Evolutionary conservation across 2,113 vertebrate genomes (phyloP).

Genomic region (Ascaphus truei): DNA sequence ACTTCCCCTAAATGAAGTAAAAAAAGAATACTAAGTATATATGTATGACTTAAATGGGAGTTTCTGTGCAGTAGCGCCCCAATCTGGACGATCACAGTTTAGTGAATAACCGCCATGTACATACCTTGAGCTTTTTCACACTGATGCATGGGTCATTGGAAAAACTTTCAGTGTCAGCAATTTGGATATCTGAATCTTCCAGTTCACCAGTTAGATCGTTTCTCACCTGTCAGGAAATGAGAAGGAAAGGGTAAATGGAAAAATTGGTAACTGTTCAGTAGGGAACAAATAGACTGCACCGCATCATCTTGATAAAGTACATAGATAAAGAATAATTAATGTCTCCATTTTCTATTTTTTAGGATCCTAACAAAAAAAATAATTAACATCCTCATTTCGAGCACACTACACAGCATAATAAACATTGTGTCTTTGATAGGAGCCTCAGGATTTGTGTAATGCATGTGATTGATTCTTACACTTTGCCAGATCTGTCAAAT

Average conservation of each 20-base stretch:
- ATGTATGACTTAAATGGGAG: too few relatives aligned
- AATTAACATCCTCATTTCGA: background rate
- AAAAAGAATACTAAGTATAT: too few relatives aligned
- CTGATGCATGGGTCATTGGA: slow-evolving; percentile 95
- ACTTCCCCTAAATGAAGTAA: too few relatives aligned
- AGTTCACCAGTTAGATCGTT: slow-evolving; percentile 94
- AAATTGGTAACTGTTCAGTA: slow-evolving; percentile 22
- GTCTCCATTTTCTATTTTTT: slow-evolving; percentile 2
- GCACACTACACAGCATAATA: background rate
- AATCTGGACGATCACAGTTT: too few relatives aligned
- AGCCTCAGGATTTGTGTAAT: background rate
- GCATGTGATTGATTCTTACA: slow-evolving; percentile 5
- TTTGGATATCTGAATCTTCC: slow-evolving; percentile 92
- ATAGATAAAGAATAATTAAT: background rate
- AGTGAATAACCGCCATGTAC: slow-evolving; percentile 41
- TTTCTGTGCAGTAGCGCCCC: too few relatives aligned
- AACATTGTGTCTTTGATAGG: background rate
- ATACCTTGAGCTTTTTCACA: slow-evolving; percentile 97
- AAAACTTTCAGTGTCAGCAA: slow-evolving; percentile 96
- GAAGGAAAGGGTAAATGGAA: slow-evolving; percentile 42
- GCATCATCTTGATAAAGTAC: background rate
- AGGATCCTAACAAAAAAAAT: background rate
- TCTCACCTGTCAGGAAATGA: slow-evolving; percentile 77
- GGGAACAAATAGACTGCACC: background rate
- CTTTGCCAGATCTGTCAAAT: background rate